Evolutionary conservation across 2,113 vertebrate genomes (phyloP).

Genomic region (Uria aalge): DNA sequence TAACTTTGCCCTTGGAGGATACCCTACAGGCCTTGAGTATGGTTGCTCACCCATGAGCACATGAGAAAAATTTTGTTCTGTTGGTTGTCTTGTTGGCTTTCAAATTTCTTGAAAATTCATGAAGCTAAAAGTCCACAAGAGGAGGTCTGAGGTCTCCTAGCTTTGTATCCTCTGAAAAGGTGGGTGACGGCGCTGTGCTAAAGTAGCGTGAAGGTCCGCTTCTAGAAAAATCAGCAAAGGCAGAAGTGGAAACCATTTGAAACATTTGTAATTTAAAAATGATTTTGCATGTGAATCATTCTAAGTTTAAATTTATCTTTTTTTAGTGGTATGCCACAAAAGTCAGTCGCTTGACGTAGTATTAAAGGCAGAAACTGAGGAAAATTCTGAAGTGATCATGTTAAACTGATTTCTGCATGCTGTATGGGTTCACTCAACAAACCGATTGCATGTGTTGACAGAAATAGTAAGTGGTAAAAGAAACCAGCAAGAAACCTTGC

Average conservation of each 20-base stretch:
- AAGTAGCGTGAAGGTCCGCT: neutral
- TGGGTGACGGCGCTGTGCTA: neutral
- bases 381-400: neutral
- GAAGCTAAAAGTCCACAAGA: neutral
- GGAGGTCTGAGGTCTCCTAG: neutral
- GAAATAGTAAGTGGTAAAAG: neutral
- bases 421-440: neutral
- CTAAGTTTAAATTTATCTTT: neutral
- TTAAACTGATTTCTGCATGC: neutral
- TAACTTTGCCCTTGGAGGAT: neutral
- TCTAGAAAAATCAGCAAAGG: neutral
- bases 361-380: neutral
- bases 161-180: neutral
- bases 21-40: neutral
- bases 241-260: neutral
- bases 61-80: neutral
- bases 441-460: neutral
- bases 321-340: neutral
- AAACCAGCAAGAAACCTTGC: neutral
- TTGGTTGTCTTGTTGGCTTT: neutral
- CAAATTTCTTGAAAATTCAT: neutral
- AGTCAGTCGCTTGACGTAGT: neutral
- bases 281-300: neutral
- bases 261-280: neutral
- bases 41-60: neutral